Base-by-base conservation (phyloP, 1,140 invertebrate species). In the Leptopilina boulardi region DNA sequence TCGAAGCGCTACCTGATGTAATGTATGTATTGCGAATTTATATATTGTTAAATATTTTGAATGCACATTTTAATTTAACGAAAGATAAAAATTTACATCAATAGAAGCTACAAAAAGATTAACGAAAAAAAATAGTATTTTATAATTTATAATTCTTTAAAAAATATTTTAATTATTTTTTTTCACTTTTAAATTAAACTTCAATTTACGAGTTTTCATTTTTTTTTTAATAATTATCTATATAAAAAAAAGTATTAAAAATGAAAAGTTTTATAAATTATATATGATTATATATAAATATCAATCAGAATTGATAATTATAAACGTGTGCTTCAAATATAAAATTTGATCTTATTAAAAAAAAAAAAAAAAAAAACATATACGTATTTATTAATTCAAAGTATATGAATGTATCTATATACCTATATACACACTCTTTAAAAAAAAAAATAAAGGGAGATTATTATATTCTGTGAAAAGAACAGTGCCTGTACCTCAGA, bases 401-500 rank as follows among this genome's bases (percentile, higher is more conserved):
- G 77, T 77, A 76, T 77, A 78, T 76, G 75, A 78, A 77, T 73
- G 66, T 47, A 75, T 54, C 26, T 26, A 47, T 73, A 41, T 75
- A 15, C 34, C 23, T 44, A 77, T 71, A 77, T 75, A 77, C 76
- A 70, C 80, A 80, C 73, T 70, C n/a, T n/a, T n/a, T 18, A 8
- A 18, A 18, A 8, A 51, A n/a, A 51, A 74, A 74, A 77, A 75
- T 76, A 78, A 77, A 83, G 66, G 80, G 80, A 80, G 80, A 82
- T 80, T 83, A 85, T 87, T 83, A 86, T 83, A 86, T 84, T 87
- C 79, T 87, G 84, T 86, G 84, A 88, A 87, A 38, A 84, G 84
- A 90, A 88, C 85, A 88, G 88, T 90, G 88, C 87, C 88, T 90
- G 88, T 87, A 89, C 83, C 84, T 80, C 84, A 86, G 85, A 88